A percentile compares a stretch with the other conserved stretches of the same genome.
Conservation (phyloP, 2,797 vertebrate species). For the Phoeniculus purpureus region DNA sequence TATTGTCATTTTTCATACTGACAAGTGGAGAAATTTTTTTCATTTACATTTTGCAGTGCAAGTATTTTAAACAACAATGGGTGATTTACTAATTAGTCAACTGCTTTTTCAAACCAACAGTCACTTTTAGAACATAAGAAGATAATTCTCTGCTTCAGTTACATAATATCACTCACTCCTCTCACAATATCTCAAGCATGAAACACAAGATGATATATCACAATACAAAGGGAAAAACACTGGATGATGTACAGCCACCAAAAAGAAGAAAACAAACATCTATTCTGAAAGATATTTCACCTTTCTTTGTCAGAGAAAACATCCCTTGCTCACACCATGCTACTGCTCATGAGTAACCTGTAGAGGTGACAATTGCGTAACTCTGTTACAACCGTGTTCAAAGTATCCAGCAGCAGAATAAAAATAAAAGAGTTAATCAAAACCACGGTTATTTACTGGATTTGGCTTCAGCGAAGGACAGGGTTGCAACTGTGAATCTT, state of each 20-base stretch:
- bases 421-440: neutral
- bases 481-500: neutral
- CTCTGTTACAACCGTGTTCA: neutral
- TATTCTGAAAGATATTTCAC: neutral
- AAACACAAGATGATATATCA: slow-evolving; percentile 46
- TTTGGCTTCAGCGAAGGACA: neutral
- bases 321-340: neutral
- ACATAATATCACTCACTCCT: slow-evolving; percentile 63
- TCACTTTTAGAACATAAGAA: slow-evolving; percentile 53
- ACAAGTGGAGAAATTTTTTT: slow-evolving; percentile 80
- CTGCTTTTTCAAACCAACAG: slow-evolving; percentile 73
- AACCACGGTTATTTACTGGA: neutral
- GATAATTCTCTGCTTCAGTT: slow-evolving; percentile 61
- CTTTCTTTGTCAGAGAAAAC: neutral
- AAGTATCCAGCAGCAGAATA: neutral
- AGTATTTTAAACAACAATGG: slow-evolving; percentile 83
- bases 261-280: neutral
- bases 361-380: fast-evolving
- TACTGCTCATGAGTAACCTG: neutral
- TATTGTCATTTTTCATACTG: slow-evolving; percentile 89
- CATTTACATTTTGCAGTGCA: slow-evolving; percentile 86
- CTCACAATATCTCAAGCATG: slow-evolving; percentile 36
- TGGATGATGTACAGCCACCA: slow-evolving; percentile 32
- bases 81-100: slow-evolving; percentile 82
- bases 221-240: slow-evolving; percentile 34